phyloP scores from a whole-genome alignment of 1,140 invertebrate genomes.

The Andrena cerasifolii region DNA sequence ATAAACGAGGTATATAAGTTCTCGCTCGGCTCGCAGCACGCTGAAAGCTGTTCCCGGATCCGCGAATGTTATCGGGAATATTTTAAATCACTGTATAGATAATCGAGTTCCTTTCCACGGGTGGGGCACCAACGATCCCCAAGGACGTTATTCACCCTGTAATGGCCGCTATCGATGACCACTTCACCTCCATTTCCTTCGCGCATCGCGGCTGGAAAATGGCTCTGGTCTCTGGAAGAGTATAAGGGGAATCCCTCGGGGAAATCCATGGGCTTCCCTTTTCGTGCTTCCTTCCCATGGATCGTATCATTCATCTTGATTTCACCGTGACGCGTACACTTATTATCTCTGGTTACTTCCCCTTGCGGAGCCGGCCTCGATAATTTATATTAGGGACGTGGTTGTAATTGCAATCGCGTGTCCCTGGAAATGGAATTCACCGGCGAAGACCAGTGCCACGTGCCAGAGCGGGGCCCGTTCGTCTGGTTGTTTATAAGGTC shows the following conservation, averaged over 20 bases:
- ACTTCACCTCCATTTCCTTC: conserved; percentile 8
- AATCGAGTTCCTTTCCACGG: conserved; percentile 53
- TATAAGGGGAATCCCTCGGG: conserved; percentile 44
- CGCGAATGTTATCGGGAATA: conserved; percentile 45
- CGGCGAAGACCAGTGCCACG: too few species aligned
- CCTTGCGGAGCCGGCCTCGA: too few species aligned
- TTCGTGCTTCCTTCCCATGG: conserved; percentile 41
- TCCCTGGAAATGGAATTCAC: background rate
- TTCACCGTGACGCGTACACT: conserved; percentile 28
- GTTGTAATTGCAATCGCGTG: background rate
- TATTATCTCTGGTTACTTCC: conserved; percentile 28
- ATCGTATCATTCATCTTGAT: conserved; percentile 67
- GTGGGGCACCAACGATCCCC: background rate
- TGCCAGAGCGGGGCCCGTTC: too few species aligned
- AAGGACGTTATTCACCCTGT: conserved; percentile 55
- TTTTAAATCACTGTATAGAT: conserved; percentile 60
- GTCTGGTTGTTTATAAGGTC: background rate
- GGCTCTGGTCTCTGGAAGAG: conserved; percentile 51
- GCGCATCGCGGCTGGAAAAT: conserved; percentile 57
- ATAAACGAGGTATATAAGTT: conserved; percentile 31
- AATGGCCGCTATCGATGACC: conserved; percentile 40
- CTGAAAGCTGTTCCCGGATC: conserved; percentile 5
- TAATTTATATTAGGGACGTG: conserved; percentile 2
- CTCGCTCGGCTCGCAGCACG: conserved; percentile 18
- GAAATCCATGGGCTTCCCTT: background rate